phyloP scores from a whole-genome alignment of 2,888 invertebrate genomes.

The Neoascia interrupta region DNA sequence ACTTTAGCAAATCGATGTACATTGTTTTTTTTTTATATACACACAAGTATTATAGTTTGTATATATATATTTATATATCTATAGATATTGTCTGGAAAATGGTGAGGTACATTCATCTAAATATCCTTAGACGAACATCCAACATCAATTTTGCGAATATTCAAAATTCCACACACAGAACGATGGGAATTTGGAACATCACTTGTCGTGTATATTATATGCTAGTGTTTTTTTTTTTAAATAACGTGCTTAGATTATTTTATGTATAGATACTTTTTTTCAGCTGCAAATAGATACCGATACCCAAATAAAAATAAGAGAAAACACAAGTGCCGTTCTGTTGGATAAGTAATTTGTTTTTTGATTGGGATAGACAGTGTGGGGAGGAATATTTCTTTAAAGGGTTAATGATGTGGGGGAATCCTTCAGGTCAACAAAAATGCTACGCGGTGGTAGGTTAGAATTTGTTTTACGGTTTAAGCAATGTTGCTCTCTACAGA shows the following conservation, averaged over 20 bases:
- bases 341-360: conserved; percentile 4
- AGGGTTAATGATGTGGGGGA: conserved; percentile 35
- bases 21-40: conserved; percentile 38
- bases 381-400: not conserved
- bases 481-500: no score
- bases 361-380: conserved; percentile 12
- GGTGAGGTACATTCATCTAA: conserved; percentile 79
- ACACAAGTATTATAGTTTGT: conserved; percentile 37
- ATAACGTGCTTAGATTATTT: conserved; percentile 55
- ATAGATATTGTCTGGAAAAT: conserved; percentile 74
- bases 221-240: conserved; percentile 14
- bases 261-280: conserved; percentile 34
- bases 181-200: conserved; percentile 53
- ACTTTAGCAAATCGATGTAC: conserved; percentile 45
- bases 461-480: no score
- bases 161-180: conserved; percentile 18
- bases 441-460: not conserved
- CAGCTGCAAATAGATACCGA: conserved; percentile 62
- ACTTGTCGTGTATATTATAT: conserved; percentile 60
- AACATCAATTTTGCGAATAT: conserved; percentile 80
- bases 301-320: conserved; percentile 53
- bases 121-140: conserved; percentile 77
- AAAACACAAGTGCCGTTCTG: conserved; percentile 52
- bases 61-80: conserved; percentile 44
- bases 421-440: conserved; percentile 27